These are phyloP conservation scores for Acronicta psi DNA, from an alignment of 2,888 invertebrate genomes.

Conservation along the genomic window DNA sequence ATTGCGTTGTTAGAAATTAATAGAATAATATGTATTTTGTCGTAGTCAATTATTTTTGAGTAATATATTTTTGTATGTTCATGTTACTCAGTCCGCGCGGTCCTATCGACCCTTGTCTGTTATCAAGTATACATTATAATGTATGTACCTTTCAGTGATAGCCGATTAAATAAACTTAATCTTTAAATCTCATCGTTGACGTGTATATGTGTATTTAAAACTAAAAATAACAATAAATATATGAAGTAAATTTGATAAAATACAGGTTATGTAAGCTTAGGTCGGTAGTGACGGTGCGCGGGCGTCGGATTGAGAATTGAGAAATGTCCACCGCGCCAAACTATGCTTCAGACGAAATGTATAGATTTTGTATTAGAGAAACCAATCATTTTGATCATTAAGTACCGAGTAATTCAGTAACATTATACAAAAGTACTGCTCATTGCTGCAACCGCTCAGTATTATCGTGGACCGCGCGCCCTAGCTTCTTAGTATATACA, in stretches of 20 bases:
- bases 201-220: constrained; percentile 83
- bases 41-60: constrained; percentile 30
- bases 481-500: constrained; percentile 60
- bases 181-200: constrained; percentile 73
- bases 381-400: constrained; percentile 1
- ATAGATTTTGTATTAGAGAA: constrained; percentile 12
- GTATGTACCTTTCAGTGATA: constrained; percentile 81
- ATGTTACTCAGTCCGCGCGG: constrained; percentile 65
- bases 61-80: constrained; percentile 49
- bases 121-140: constrained; percentile 78
- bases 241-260: constrained; percentile 70
- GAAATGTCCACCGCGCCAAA: constrained; percentile 23
- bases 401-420: constrained; percentile 8
- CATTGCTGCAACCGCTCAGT: constrained; percentile 58
- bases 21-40: constrained; percentile 24
- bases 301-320: constrained; percentile 46
- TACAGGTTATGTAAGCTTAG: constrained; percentile 71
- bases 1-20: constrained; percentile 44
- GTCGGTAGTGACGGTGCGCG: constrained; percentile 82
- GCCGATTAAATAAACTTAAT: constrained; percentile 66
- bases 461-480: constrained; percentile 75
- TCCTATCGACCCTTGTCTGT: constrained; percentile 76
- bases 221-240: constrained; percentile 65
- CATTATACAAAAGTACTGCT: constrained; percentile 32
- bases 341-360: constrained; percentile 24